Evolutionary conservation across 2,888 invertebrate species (phyloP), one percentile per base, ranked within the genome.

Genomic region (Aspidiotus rigidus): DNA sequence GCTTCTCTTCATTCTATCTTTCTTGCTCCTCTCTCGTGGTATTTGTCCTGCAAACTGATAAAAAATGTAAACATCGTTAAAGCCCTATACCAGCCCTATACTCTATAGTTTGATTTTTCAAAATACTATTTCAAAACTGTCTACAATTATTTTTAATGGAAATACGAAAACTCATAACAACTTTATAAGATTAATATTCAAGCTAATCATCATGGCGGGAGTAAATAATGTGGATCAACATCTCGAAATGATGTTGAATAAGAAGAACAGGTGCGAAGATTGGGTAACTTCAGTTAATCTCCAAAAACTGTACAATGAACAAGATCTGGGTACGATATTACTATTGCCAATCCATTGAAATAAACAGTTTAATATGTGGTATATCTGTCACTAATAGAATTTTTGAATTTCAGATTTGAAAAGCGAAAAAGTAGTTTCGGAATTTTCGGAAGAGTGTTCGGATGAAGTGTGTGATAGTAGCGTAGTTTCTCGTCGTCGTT

Each of bases 161-260:
- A 28, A 28, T 28, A 28, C 28, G 28, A 28, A 28, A 28, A 3
- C 5, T 5, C 28, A 5, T 28, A 28, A 5, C 28, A 5, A 28
- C 28, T 28, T 28, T 5, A 28, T 28, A 28, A 28, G 28, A 28
- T 28, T 28, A 28, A 3, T 5, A 28, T 5, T 53, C 53, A 17
- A 16, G 3, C 17, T 5, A 55, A n/a, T 60, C 2, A 39, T 39
- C 17, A 64, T 64, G 64, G 57, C 64, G 17, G 56, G 57, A 0
- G 57, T 53, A 62, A 41, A 62, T 53, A 54, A 53, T 53, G 61
- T 69, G 11, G 42, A 55, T n/a, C 69, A 62, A n/a, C 69, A 69
- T 57, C 57, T 69, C 15, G 62, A 69, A 57, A 69, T 69, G 69
- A 69, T 69, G 62, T 63, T 69, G 28, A 62, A 69, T 44, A 69